These are phyloP conservation scores for Cheilosia scutellata DNA, from an alignment of 2,888 invertebrate genomes.

Conservation along the genomic window DNA sequence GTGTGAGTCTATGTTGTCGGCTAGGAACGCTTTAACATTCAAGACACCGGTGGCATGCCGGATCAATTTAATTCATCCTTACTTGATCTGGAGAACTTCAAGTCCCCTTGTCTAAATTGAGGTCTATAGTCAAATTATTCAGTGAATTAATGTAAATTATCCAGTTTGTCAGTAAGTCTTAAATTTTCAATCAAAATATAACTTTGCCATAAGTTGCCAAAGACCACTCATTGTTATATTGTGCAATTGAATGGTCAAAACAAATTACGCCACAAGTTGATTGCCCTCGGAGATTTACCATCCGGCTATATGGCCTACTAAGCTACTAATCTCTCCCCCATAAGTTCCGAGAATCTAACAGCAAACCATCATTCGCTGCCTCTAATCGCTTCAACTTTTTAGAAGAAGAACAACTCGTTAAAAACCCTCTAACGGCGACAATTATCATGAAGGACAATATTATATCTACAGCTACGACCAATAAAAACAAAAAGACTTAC, in stretches of 20 bases:
- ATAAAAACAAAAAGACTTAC: conserved; percentile 57
- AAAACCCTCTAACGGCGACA: conserved; percentile 17
- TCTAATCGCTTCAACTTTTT: conserved; percentile 8
- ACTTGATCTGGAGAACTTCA: no score
- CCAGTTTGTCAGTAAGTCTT: no score
- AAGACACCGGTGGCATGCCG: no score
- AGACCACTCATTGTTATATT: background rate
- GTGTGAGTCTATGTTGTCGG: no score
- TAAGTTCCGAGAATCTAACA: conserved; percentile 53
- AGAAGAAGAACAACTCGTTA: background rate
- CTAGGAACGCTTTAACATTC: no score
- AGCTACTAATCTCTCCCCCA: conserved; percentile 33
- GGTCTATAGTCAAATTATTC: no score
- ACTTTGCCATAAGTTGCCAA: no score
- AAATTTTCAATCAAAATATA: no score
- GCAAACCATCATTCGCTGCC: conserved; percentile 15
- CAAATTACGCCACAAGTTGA: background rate
- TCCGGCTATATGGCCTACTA: conserved; percentile 36
- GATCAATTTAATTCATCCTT: no score
- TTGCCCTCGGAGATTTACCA: background rate
- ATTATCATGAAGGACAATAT: conserved; percentile 50
- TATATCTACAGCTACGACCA: conserved; percentile 7
- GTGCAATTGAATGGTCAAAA: background rate
- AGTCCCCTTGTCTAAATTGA: no score
- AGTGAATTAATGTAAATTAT: no score